Base-by-base conservation (phyloP, 2,797 vertebrate species). In the Anolis apletophallus region DNA sequence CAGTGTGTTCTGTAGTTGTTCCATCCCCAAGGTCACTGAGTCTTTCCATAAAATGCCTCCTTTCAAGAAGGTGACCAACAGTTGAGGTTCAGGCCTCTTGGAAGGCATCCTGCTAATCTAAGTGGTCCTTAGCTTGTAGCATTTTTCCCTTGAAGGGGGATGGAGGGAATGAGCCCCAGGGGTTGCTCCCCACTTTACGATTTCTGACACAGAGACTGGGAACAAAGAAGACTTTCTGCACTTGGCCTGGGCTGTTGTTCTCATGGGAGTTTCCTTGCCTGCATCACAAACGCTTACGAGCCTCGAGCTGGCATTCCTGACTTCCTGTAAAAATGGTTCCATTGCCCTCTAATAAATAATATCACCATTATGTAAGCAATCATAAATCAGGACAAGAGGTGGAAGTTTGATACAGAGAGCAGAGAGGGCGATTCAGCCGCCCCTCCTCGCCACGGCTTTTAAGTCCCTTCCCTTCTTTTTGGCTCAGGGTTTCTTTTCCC, bases 261-360 rank as follows among this genome's bases (percentile, higher is more conserved):
- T 23, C 80, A 86, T 67, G 21, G 46, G 57, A 83, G 46, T 55
- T 76, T 34, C 40, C 36, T 40, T 79, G 57, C 52, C 5, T 23
- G 57, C 26, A 68, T 52, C 67, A 19, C 46, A 61, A 57, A 71
- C 4, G n/a, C 40, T 84, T 29, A 80, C 17, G 55, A 88, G 83
- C 88, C 87, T 19, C 64, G 88, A 89, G 68, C 81, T 85, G 82
- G 80, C 90, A 88, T 72, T 85, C 81, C 86, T 78, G 83, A 64
- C 55, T 76, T 89, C 78, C 85, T 73, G 80, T 74, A 76, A 80
- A 79, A 91, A 77, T 32, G 76, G 85, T 76, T 85, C 59, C 80
- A 72, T 90, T 34, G 78, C 80, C 3, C 74, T 85, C 73, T 90
- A 84, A 92, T 88, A 92, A 92, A 90, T 88, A 89, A 85, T 79